Evolutionary conservation across 2,888 invertebrate species (phyloP).

Genomic region (Eristalinus sepulchralis): DNA sequence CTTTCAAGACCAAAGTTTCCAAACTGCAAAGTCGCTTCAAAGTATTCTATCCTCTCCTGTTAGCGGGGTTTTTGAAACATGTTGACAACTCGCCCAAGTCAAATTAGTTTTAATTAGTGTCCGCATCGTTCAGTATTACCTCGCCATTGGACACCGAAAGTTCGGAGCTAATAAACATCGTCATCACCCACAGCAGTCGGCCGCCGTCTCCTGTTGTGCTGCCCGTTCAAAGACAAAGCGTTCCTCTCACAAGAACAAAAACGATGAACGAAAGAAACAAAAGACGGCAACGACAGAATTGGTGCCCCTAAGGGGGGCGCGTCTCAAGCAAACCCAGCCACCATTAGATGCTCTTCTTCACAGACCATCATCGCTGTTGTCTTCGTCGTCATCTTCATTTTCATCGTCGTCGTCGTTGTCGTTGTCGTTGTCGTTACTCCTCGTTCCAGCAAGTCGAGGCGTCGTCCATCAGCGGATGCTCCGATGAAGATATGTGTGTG

Average conservation of each 20-base stretch:
- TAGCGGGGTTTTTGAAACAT: not conserved
- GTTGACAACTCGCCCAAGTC: not conserved
- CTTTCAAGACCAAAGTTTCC: too few relatives aligned
- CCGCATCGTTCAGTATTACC: slow-evolving; percentile 24
- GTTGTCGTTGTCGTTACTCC: not conserved
- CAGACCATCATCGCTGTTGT: slow-evolving; percentile 23
- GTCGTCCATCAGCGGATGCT: not conserved
- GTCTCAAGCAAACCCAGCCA: slow-evolving; percentile 21
- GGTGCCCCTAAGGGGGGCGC: slow-evolving; percentile 56
- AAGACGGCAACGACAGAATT: slow-evolving; percentile 19
- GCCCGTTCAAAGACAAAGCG: slow-evolving; percentile 17
- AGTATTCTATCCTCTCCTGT: not conserved
- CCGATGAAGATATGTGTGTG: slow-evolving; percentile 13
- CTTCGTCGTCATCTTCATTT: not conserved
- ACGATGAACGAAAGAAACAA: slow-evolving; percentile 9
- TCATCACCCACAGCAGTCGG: slow-evolving; percentile 35
- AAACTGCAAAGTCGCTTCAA: not conserved
- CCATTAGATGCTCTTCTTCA: slow-evolving; percentile 48
- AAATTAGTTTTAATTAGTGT: slow-evolving; percentile 40
- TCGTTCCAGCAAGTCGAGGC: not conserved
- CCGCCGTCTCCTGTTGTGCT: slow-evolving; percentile 28
- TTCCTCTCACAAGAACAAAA: not conserved
- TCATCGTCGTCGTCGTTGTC: not conserved
- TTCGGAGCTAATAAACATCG: slow-evolving; percentile 33
- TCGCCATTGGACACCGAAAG: slow-evolving; percentile 45